A percentile compares a stretch with the other conserved stretches of the same genome.
Conservation (phyloP, 2,113 vertebrate genomes). For the Poeciliopsis occidentalis region DNA sequence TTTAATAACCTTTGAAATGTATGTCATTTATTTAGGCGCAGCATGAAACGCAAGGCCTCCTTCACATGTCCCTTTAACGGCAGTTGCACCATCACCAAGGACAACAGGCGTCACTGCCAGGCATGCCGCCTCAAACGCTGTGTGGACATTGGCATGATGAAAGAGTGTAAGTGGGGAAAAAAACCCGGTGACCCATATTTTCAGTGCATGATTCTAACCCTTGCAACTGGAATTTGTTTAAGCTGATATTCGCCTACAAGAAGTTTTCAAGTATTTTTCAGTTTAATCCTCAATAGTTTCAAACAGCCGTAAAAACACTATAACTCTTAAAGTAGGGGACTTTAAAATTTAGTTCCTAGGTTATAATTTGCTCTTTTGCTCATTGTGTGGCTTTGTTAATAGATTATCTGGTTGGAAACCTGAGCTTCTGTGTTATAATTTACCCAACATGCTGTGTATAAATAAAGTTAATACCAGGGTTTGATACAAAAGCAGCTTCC, state of each 20-base stretch:
- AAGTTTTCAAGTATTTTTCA: neutral
- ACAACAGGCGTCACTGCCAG: conserved; percentile 98
- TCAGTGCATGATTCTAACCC: neutral
- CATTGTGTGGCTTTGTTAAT: neutral
- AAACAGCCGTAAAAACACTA: neutral
- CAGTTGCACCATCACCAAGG: conserved; percentile 96
- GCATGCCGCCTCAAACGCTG: conserved; percentile 95
- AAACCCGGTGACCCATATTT: conserved; percentile 33
- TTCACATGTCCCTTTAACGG: conserved; percentile 95
- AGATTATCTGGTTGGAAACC: neutral
- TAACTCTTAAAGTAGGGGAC: no score
- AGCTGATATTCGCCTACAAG: neutral
- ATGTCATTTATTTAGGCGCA: no score
- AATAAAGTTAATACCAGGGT: neutral
- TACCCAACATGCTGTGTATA: neutral
- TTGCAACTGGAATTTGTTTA: neutral
- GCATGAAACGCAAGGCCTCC: no score
- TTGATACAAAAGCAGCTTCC: neutral
- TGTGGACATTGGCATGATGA: conserved; percentile 98
- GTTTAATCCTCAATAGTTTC: no score
- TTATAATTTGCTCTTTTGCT: neutral
- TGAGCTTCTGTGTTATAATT: neutral
- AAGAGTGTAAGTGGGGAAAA: conserved; percentile 90
- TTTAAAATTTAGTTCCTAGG: neutral
- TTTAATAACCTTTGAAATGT: no score